These are phyloP conservation scores for Ammospiza maritima DNA, from an alignment of 2,797 vertebrate species.

Conservation along the genomic window DNA sequence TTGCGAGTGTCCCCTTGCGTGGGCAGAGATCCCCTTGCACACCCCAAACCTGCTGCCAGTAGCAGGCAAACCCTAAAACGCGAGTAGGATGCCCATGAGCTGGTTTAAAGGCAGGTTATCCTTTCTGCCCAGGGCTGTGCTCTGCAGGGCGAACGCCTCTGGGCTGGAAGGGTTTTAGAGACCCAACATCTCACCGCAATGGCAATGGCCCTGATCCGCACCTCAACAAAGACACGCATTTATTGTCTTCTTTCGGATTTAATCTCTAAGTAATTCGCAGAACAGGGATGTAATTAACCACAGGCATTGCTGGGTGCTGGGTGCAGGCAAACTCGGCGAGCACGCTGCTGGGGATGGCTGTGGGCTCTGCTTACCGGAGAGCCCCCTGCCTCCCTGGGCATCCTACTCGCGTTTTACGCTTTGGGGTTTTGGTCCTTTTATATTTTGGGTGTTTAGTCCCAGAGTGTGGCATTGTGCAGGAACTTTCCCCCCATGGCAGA, in stretches of 20 bases:
- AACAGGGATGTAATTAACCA: neutral
- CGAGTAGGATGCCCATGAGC: neutral
- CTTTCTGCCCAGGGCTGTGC: neutral
- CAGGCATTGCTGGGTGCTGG: neutral
- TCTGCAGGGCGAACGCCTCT: neutral
- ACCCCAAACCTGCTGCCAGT: fast-evolving
- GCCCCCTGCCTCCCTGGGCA: neutral
- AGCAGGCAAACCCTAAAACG: neutral
- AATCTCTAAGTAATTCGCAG: neutral
- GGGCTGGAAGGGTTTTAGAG: neutral
- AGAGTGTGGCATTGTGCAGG: neutral
- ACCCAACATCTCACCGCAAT: fast-evolving
- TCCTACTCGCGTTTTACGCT: fast-evolving
- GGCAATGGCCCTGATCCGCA: neutral
- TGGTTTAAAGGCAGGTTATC: neutral
- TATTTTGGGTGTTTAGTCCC: neutral
- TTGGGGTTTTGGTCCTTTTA: neutral
- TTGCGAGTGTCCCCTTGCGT: fast-evolving
- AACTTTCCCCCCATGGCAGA: neutral
- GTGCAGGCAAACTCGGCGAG: neutral
- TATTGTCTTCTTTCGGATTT: neutral
- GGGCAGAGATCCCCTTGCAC: neutral
- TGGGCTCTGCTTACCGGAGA: neutral
- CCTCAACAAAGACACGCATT: neutral
- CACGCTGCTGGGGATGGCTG: neutral